A percentile compares a stretch with the other conserved stretches of the same genome.
These are phyloP conservation scores for Sminthurinus aureus DNA, from an alignment of 2,888 invertebrate genomes.

Conservation along the genomic window DNA sequence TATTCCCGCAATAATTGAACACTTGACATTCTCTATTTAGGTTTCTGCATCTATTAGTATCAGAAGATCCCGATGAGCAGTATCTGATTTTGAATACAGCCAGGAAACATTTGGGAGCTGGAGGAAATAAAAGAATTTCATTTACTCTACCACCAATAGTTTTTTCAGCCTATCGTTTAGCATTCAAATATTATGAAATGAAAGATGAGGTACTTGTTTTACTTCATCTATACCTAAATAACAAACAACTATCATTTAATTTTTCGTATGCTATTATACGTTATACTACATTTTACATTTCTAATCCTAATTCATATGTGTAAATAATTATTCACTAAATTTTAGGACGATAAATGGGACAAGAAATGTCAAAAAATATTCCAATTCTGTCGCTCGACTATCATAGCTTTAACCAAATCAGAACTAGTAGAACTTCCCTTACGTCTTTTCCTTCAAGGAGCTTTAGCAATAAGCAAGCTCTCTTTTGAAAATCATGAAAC, in stretches of 20 bases:
- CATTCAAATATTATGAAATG: slow-evolving; percentile 66
- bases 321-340: not conserved
- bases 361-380: slow-evolving; percentile 98
- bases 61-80: slow-evolving; percentile 83
- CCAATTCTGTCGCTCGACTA: slow-evolving; percentile 96
- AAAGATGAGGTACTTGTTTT: slow-evolving; percentile 77
- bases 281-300: too few relatives aligned
- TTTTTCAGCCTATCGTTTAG: slow-evolving; percentile 90
- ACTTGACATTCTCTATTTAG: slow-evolving; percentile 63
- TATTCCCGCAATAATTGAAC: not conserved
- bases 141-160: slow-evolving; percentile 93
- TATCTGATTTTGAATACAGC: slow-evolving; percentile 89
- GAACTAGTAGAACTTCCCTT: slow-evolving; percentile 93
- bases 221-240: too few relatives aligned
- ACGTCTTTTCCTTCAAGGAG: slow-evolving; percentile 93
- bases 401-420: slow-evolving; percentile 91
- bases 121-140: slow-evolving; percentile 85
- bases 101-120: slow-evolving; percentile 87
- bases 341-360: slow-evolving; percentile 94
- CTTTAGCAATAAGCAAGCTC: slow-evolving; percentile 89
- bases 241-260: too few relatives aligned
- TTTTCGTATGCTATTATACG: too few relatives aligned
- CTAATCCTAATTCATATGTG: not conserved
- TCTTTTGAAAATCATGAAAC: slow-evolving; percentile 95
- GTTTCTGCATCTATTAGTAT: slow-evolving; percentile 82